phyloP scores from a whole-genome alignment of 2,113 vertebrate species.

The Bubo blakistoni region DNA sequence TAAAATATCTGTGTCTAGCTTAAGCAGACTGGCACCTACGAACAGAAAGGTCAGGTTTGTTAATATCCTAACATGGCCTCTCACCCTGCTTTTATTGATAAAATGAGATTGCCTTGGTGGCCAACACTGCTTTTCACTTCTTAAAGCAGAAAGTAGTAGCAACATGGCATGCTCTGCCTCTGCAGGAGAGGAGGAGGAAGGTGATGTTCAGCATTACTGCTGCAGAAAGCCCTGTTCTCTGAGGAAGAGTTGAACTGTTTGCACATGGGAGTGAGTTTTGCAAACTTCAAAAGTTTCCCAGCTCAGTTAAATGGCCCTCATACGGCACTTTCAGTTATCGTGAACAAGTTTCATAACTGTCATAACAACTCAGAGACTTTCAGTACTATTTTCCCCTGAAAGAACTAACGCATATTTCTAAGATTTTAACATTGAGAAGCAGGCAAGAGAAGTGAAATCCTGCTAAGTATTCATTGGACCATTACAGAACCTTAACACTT shows the following conservation, averaged over 20 bases:
- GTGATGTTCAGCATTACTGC: background rate
- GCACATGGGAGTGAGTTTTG: background rate
- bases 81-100: conserved; percentile 30
- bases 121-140: background rate
- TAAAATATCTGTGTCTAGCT: conserved; percentile 23
- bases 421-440: background rate
- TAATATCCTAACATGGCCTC: background rate
- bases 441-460: background rate
- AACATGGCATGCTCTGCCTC: background rate
- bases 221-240: background rate
- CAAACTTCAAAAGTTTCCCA: background rate
- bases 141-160: background rate
- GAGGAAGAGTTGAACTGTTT: background rate
- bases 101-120: background rate
- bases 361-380: background rate
- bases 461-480: background rate
- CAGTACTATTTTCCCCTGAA: background rate
- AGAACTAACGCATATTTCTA: background rate
- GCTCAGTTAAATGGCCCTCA: background rate
- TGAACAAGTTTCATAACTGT: background rate
- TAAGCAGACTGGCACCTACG: conserved; percentile 27
- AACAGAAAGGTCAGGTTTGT: conserved; percentile 45
- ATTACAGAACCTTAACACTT: background rate
- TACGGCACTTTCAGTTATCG: background rate
- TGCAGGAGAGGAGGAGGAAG: background rate